These are phyloP conservation scores for Psittacus erithacus DNA, from an alignment of 2,113 vertebrate species.

Conservation along the genomic window DNA sequence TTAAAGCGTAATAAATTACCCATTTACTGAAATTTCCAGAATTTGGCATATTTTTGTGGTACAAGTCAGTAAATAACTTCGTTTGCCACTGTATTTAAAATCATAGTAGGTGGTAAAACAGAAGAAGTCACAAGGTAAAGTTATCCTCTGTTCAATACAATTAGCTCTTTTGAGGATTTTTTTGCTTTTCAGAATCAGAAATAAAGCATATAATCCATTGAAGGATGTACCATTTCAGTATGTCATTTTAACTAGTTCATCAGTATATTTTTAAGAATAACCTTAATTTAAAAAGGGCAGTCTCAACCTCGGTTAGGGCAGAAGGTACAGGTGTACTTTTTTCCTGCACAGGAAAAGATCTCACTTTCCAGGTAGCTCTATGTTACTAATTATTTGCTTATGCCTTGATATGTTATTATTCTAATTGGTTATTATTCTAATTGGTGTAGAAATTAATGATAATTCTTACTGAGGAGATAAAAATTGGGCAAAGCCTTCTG, in stretches of 20 bases:
- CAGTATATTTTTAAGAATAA: not conserved
- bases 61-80: not conserved
- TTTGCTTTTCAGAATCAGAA: not conserved
- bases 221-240: not conserved
- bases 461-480: not conserved
- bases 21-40: not conserved
- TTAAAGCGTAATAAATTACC: not conserved
- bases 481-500: not conserved
- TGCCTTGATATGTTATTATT: not conserved
- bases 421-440: not conserved
- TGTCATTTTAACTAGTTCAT: not conserved
- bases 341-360: not conserved
- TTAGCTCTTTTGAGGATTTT: rapidly evolving
- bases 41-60: not conserved
- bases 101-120: not conserved
- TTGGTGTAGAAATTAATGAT: not conserved
- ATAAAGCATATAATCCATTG: not conserved
- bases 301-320: not conserved
- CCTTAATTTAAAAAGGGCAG: not conserved
- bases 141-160: not conserved
- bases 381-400: not conserved
- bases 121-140: not conserved
- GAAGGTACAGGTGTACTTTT: not conserved
- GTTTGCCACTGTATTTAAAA: not conserved
- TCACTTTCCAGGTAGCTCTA: not conserved